Base-by-base conservation (phyloP, 2,113 vertebrate species). In the Salvelinus sp. region DNA sequence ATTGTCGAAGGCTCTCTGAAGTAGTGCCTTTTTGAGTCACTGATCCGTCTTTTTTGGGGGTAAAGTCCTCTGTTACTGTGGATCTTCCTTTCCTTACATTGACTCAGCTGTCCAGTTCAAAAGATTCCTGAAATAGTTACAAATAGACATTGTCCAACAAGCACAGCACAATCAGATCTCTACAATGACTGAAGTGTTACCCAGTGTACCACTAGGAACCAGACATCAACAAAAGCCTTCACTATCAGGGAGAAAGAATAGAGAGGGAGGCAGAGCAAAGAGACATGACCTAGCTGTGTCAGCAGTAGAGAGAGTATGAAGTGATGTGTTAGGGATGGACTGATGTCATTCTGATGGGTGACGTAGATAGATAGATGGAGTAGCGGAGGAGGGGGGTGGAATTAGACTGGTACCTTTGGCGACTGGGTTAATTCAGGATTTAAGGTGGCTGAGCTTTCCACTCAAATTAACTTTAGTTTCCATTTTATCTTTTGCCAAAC, bases 391-490 rank as follows among this genome's bases (percentile, higher is more conserved):
- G 75, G 50, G 85, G 58, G 69, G 69, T 79, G 79, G 82, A 86
- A 83, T 89, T 82, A 77, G 82, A 70, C 75, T 78, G 67, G 86
- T 87, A 72, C 84, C 65, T 81, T 77, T 88, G 87, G 86, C 58
- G 78, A 82, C 87, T 85, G 80, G 83, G 87, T 89, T 94, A 93
- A 93, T 88, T 77, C 76, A 48, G 93, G 93, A 93, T 87, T 93
- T 93, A 86, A 83, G 73, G 81, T 86, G 84, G 88, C 88, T 92
- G 86, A 93, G 89, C 87, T 74, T 79, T 83, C 82, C 80, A 85
- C 87, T 60, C 70, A 88, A 85, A 76, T 76, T 82, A 87, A 82
- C 80, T 75, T 30, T 25, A 20, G 75, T 77, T 54, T 77, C 76
- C 23, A 63, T 85, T 76, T 76, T 68, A 69, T 82, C 38, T 72